These are phyloP conservation scores for Micronycteris hirsuta DNA, from an alignment of 2,113 vertebrate genomes.

Conservation along the genomic window DNA sequence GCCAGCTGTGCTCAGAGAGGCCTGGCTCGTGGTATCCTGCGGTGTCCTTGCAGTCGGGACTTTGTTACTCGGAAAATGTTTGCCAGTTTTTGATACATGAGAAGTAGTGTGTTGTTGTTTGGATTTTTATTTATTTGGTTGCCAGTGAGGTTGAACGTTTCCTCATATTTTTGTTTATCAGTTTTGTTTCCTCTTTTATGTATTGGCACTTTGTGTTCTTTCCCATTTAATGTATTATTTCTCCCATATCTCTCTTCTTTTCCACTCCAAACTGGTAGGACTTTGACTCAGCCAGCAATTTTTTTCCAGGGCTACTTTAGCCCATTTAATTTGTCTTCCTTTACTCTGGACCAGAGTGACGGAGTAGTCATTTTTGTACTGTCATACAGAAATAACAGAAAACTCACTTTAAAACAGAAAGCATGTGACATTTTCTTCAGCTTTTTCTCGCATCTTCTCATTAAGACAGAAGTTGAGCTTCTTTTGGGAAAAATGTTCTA, in stretches of 20 bases:
- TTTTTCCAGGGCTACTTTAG: neutral
- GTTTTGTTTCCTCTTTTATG: conserved; percentile 64
- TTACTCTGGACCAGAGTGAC: neutral
- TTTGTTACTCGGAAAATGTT: conserved; percentile 14
- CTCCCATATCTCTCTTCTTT: neutral
- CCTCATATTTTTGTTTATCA: conserved; percentile 61
- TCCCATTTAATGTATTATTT: conserved; percentile 1
- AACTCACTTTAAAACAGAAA: neutral
- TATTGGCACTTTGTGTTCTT: neutral
- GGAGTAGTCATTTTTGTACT: neutral
- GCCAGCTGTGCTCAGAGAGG: neutral
- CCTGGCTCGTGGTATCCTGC: neutral
- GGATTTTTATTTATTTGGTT: conserved; percentile 74
- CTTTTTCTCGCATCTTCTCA: neutral
- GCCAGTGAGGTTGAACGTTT: conserved; percentile 47
- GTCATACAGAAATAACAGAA: neutral
- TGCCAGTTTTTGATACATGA: conserved; percentile 19
- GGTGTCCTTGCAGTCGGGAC: neutral
- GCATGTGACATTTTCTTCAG: neutral
- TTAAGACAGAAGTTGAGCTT: neutral
- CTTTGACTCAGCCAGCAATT: neutral
- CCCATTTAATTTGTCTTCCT: neutral
- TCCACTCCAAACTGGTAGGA: neutral
- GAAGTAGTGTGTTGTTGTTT: conserved; percentile 64
- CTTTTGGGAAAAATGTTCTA: conserved; percentile 11